Evolutionary conservation across 2,113 vertebrate genomes (phyloP).

Genomic region (Delphinapterus leucas): DNA sequence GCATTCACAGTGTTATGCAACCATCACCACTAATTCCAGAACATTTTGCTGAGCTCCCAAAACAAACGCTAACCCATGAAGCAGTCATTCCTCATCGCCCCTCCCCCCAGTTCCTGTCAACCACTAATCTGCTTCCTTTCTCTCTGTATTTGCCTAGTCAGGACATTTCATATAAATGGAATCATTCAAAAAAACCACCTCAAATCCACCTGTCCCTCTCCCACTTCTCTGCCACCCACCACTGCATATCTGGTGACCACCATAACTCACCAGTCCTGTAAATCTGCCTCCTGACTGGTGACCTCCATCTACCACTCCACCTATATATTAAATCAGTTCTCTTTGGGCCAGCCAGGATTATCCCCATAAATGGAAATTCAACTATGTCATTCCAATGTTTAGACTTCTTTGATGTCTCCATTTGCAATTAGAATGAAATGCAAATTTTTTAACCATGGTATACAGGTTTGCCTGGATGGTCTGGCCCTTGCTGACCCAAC

Average conservation of each 20-base stretch:
- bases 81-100: not conserved
- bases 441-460: not conserved
- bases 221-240: not conserved
- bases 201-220: not conserved
- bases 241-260: not conserved
- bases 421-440: not conserved
- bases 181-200: no score
- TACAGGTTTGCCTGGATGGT: not conserved
- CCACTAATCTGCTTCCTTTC: not conserved
- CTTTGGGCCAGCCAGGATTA: not conserved
- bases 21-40: not conserved
- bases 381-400: not conserved
- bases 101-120: fast-evolving
- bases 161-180: not conserved
- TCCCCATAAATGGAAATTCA: not conserved
- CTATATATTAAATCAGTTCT: not conserved
- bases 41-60: not conserved
- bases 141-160: not conserved
- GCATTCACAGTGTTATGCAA: not conserved
- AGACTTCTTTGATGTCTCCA: not conserved
- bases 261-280: not conserved
- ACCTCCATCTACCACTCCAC: not conserved
- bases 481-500: not conserved
- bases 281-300: not conserved
- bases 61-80: not conserved